Conservation (phyloP, 1,140 invertebrate species). For the Anastatus disparis region DNA sequence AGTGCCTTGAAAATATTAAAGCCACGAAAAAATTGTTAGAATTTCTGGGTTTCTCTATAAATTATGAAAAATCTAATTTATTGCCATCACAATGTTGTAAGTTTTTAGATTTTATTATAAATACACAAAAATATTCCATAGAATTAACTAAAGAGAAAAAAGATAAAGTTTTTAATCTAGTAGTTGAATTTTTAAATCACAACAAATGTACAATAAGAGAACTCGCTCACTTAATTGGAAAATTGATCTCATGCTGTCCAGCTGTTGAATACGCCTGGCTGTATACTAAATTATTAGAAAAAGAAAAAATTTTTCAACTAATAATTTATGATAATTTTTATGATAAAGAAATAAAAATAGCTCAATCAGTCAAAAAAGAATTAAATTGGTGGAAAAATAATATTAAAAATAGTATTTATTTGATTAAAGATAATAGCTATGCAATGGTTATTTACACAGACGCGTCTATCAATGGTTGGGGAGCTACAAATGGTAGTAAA, state of each 20-base stretch:
- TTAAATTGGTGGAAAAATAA: not conserved
- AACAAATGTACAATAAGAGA: constrained; percentile 11
- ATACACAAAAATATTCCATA: constrained; percentile 11
- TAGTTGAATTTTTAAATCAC: not conserved
- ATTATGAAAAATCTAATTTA: constrained; percentile 20
- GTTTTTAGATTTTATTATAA: constrained; percentile 37
- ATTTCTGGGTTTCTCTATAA: constrained; percentile 30
- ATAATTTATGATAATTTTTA: not conserved
- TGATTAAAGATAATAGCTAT: not conserved
- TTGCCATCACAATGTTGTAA: not conserved
- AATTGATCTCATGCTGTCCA: constrained; percentile 12
- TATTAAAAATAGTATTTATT: not conserved
- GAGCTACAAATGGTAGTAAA: not conserved
- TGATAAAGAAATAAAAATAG: not conserved
- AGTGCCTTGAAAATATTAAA: constrained; percentile 5
- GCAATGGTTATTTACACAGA: not conserved
- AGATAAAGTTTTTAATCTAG: constrained; percentile 1
- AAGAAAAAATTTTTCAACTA: constrained; percentile 19
- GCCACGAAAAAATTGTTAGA: constrained; percentile 18
- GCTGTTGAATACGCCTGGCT: constrained; percentile 15
- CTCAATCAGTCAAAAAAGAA: not conserved
- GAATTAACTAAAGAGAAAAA: constrained; percentile 31
- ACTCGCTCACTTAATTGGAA: constrained; percentile 25
- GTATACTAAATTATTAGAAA: constrained; percentile 29
- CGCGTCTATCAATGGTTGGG: not conserved